phyloP scores from a whole-genome alignment of 1,140 invertebrate genomes.

The Panagrolaimus sp. region DNA sequence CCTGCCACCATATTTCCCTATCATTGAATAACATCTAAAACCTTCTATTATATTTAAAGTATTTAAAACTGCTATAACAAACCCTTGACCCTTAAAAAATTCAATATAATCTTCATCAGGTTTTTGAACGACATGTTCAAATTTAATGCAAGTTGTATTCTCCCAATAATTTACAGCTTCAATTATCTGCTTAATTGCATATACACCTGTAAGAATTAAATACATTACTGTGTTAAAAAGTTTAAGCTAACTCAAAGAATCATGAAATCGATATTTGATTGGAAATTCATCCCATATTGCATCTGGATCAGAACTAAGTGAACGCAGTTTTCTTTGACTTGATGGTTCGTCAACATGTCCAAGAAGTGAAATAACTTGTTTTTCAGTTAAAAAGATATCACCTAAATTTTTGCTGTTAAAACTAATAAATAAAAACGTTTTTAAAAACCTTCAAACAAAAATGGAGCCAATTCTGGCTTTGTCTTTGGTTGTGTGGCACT shows the following conservation, averaged over 20 bases:
- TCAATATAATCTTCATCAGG: conserved; percentile 48
- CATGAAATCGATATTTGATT: conserved; percentile 54
- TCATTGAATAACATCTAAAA: conserved; percentile 53
- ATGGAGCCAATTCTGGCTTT: conserved; percentile 25
- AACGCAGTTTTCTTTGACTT: conserved; percentile 28
- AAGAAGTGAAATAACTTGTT: conserved; percentile 47
- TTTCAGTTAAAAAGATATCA: conserved; percentile 47
- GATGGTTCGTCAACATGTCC: conserved; percentile 28
- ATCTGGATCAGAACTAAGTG: conserved; percentile 42
- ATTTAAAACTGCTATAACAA: no score
- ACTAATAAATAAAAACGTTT: neutral
- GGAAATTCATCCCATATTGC: conserved; percentile 45
- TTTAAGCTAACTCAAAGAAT: conserved; percentile 36
- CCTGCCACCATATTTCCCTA: conserved; percentile 51
- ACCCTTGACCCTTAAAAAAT: conserved; percentile 55
- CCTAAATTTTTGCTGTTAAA: conserved; percentile 34
- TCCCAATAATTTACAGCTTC: conserved; percentile 52
- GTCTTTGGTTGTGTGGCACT: neutral
- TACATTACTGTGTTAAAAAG: no score
- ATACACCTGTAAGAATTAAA: conserved; percentile 31
- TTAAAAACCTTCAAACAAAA: conserved; percentile 42
- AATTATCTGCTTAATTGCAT: conserved; percentile 50
- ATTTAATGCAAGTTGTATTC: conserved; percentile 48
- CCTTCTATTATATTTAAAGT: no score
- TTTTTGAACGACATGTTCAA: conserved; percentile 45